phyloP scores from a whole-genome alignment of 2,113 vertebrate genomes.

The Aphelocoma coerulescens region DNA sequence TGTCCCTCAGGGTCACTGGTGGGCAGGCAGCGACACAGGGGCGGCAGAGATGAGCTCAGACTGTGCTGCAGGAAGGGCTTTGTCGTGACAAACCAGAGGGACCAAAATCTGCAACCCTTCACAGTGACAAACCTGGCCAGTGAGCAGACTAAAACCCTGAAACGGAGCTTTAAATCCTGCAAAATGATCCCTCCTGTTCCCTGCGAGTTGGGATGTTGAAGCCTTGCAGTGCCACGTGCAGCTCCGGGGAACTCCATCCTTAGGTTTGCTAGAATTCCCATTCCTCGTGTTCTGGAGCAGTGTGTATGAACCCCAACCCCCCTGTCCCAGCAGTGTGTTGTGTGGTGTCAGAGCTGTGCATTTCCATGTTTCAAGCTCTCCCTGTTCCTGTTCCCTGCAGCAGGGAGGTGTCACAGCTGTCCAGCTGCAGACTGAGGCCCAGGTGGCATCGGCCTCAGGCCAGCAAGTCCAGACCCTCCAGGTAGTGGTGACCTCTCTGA shows the following conservation, averaged over 20 bases:
- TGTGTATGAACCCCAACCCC: neutral
- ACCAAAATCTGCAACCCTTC: neutral
- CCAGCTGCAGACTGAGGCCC: constrained; percentile 98
- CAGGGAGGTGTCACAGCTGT: constrained; percentile 98
- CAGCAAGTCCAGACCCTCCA: constrained; percentile 99
- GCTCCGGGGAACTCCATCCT: neutral
- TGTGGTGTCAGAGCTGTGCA: constrained; percentile 55
- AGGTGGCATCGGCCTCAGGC: constrained; percentile 94
- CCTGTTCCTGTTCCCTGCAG: constrained; percentile 89
- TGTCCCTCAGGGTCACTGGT: neutral
- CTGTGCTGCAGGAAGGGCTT: neutral
- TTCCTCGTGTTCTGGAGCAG: neutral
- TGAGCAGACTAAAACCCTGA: neutral
- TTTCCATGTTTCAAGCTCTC: constrained; percentile 77
- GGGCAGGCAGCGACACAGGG: neutral
- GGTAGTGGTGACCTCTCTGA: constrained; percentile 97
- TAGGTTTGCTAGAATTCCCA: neutral
- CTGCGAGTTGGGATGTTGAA: neutral
- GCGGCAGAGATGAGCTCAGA: neutral
- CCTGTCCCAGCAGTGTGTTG: constrained; percentile 8
- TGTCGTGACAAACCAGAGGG: neutral
- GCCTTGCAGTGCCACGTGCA: neutral
- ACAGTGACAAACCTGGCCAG: neutral
- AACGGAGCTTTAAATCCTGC: neutral
- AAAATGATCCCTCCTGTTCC: neutral